Conservation (phyloP, 2,113 vertebrate genomes). For the Pterocles orientalis region DNA sequence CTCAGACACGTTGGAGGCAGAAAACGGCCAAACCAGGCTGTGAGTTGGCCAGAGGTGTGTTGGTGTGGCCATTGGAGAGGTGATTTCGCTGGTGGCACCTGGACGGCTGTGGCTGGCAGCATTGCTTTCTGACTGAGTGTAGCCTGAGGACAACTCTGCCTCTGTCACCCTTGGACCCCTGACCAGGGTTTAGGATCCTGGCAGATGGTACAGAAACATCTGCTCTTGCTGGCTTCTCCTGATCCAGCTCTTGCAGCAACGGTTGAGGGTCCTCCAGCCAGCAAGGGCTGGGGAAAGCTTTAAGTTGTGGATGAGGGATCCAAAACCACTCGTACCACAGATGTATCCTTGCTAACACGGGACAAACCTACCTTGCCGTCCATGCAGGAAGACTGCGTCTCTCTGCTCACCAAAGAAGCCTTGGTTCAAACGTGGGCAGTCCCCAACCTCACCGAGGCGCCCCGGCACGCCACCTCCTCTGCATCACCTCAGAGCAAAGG, state of each 20-base stretch:
- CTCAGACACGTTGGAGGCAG: accelerated
- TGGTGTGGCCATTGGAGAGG: background rate
- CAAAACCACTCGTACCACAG: background rate
- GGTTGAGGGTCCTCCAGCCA: background rate
- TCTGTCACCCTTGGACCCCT: background rate
- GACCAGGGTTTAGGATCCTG: background rate
- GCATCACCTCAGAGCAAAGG: accelerated
- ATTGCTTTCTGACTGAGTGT: background rate
- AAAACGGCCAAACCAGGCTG: background rate
- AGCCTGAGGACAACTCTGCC: background rate
- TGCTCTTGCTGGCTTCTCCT: background rate
- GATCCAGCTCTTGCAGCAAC: background rate
- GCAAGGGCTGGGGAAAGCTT: background rate
- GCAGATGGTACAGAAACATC: background rate
- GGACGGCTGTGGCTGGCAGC: background rate
- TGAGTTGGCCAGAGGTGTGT: background rate
- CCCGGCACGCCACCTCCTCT: background rate
- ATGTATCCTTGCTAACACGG: background rate
- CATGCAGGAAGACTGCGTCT: background rate
- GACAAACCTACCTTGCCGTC: background rate
- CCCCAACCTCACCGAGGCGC: accelerated
- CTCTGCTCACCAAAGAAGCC: background rate
- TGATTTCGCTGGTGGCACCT: background rate
- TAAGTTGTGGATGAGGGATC: background rate
- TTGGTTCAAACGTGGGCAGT: background rate